These are phyloP conservation scores for Labeo calbasu DNA, from an alignment of 2,797 vertebrate genomes.

Conservation along the genomic window DNA sequence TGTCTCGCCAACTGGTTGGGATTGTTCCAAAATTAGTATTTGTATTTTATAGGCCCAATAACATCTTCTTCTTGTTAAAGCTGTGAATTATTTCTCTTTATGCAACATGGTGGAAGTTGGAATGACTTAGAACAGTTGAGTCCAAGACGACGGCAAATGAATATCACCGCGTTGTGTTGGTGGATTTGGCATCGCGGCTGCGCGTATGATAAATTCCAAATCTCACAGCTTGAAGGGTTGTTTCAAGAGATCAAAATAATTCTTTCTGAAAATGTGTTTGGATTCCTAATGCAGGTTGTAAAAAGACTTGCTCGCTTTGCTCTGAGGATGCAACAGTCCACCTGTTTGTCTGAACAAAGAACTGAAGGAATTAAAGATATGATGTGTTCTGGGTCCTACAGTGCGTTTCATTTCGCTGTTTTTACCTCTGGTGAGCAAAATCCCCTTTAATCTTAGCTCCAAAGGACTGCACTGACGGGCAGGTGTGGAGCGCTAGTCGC, in stretches of 20 bases:
- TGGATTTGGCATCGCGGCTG: constrained; percentile 30
- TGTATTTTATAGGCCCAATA: neutral
- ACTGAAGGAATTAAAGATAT: constrained; percentile 57
- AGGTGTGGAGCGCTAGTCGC: constrained; percentile 45
- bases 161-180: neutral
- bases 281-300: constrained; percentile 21
- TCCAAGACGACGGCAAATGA: constrained; percentile 28
- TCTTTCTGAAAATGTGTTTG: constrained; percentile 27
- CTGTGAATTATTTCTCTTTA: constrained; percentile 14
- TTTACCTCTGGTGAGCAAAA: constrained; percentile 53
- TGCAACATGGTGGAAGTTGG: constrained; percentile 26
- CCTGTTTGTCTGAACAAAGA: constrained; percentile 50
- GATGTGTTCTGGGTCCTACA: constrained; percentile 34
- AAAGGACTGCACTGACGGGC: constrained; percentile 33
- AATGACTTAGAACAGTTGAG: neutral
- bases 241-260: constrained; percentile 38
- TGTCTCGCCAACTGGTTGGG: neutral
- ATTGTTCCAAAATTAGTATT: constrained; percentile 7
- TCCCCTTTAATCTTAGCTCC: constrained; percentile 57
- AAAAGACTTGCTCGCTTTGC: constrained; percentile 22
- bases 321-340: constrained; percentile 24
- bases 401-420: constrained; percentile 42
- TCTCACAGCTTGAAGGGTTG: constrained; percentile 37
- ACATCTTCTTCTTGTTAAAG: constrained; percentile 1
- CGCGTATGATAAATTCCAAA: constrained; percentile 20